phyloP scores from a whole-genome alignment of 2,888 invertebrate species.

The Asteroscopus sphinx region DNA sequence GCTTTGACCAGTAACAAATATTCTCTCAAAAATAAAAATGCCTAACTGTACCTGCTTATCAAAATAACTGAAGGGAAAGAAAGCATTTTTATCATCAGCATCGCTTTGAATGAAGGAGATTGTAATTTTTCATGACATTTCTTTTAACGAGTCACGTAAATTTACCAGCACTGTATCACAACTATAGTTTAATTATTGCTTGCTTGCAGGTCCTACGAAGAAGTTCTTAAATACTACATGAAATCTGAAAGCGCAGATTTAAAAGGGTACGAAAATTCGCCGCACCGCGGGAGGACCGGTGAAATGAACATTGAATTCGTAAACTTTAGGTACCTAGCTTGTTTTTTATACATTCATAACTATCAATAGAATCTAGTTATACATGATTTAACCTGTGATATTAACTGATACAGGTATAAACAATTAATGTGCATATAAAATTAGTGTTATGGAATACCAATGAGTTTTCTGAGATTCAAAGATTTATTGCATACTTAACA shows the following conservation, averaged over 20 bases:
- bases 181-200: not conserved
- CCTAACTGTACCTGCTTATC: too few species aligned
- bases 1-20: too few species aligned
- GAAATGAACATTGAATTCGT: constrained; percentile 90
- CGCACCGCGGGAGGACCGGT: constrained; percentile 89
- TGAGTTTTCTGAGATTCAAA: too few species aligned
- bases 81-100: not conserved
- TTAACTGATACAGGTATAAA: not conserved
- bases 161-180: not conserved
- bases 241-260: constrained; percentile 88
- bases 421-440: constrained; percentile 16
- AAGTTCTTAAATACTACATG: constrained; percentile 89
- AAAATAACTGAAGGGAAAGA: too few species aligned
- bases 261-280: constrained; percentile 77
- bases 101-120: not conserved
- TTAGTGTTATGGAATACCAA: too few species aligned
- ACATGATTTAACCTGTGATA: constrained; percentile 20
- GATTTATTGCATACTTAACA: too few species aligned
- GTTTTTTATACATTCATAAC: not conserved
- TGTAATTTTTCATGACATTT: not conserved
- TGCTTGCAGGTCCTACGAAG: constrained; percentile 89
- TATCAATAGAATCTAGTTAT: constrained; percentile 7
- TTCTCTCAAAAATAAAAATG: too few species aligned
- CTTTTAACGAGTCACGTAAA: not conserved
- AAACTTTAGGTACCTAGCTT: constrained; percentile 70